Evolutionary conservation across 2,888 invertebrate species (phyloP), one percentile per base, ranked within the genome.

Genomic region (Heliconius aoede): DNA sequence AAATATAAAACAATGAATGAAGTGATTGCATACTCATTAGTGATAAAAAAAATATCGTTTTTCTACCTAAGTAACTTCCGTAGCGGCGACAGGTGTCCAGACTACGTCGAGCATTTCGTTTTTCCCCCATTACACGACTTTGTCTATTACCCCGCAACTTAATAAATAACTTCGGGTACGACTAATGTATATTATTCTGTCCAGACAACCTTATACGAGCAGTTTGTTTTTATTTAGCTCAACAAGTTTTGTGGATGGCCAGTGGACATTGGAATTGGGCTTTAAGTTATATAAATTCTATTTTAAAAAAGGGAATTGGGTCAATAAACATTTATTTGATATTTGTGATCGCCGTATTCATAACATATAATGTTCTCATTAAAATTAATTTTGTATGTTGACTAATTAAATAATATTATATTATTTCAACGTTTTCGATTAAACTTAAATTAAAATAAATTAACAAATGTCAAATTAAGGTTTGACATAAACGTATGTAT

Each of bases 71-170:
- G 79, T 76, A 74, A 76, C 78, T 71, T 78, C 78, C 78, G 79
- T 40, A 74, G 40, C 69, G 74, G 81, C 77, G 80, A 79, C 81
- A 81, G 80, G 80, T 81, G 80, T 80, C 79, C 78, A 65, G 72
- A 77, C 78, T 67, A 76, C 75, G 76, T 61, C 79, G 77, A 75
- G 80, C 79, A 80, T 80, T 78, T 80, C 75, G 78, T 78, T 79
- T 80, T 79, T 79, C 74, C 75, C 72, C 72, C 80, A 81, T 80
- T 81, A 79, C 77, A 76, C 78, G 73, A 68, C 76, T 73, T 78
- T 74, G 80, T 80, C 80, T 80, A 75, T 80, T 80, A 76, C 73
- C 3, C 76, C 71, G 62, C 79, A 73, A 73, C 73, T 80, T 80
- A 78, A 80, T 80, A 80, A 80, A 80, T 78, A 80, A 77, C 78